These are phyloP conservation scores for Gephyroberyx darwinii DNA, from an alignment of 2,797 vertebrate species.

Conservation along the genomic window DNA sequence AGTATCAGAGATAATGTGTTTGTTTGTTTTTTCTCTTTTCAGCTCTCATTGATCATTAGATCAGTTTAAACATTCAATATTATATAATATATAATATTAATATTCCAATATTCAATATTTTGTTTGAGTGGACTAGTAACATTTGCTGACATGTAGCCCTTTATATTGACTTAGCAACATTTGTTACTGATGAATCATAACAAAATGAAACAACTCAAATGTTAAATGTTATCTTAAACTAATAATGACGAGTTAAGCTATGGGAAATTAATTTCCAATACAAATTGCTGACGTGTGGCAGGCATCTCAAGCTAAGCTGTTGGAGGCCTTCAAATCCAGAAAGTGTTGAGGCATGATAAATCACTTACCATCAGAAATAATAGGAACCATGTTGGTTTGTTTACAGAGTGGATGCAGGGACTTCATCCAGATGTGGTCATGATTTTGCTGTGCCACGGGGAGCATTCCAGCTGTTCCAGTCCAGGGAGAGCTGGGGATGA, in stretches of 20 bases:
- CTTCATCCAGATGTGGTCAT: constrained; percentile 44
- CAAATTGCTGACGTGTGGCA: constrained; percentile 16
- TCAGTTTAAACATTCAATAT: too few species aligned
- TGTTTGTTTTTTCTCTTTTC: not conserved
- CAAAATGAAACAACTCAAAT: not conserved
- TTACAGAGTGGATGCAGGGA: constrained; percentile 8
- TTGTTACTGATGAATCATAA: constrained; percentile 18
- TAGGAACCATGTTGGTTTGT: constrained; percentile 41
- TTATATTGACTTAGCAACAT: constrained; percentile 13
- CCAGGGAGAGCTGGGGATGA: not conserved
- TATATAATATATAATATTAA: too few species aligned
- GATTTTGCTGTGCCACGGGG: constrained; percentile 21
- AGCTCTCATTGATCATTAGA: too few species aligned
- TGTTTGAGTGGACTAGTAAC: not conserved
- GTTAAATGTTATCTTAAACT: constrained; percentile 9
- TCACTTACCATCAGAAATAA: constrained; percentile 8
- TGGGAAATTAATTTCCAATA: not conserved
- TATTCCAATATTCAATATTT: too few species aligned
- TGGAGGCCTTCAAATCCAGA: constrained; percentile 33
- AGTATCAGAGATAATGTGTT: too few species aligned
- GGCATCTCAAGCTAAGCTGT: constrained; percentile 9
- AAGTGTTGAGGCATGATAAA: constrained; percentile 22
- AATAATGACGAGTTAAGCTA: constrained; percentile 20
- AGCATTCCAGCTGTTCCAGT: constrained; percentile 13
- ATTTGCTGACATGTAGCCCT: not conserved